These are phyloP conservation scores for Astur gentilis DNA, from an alignment of 2,113 vertebrate species.

Conservation along the genomic window DNA sequence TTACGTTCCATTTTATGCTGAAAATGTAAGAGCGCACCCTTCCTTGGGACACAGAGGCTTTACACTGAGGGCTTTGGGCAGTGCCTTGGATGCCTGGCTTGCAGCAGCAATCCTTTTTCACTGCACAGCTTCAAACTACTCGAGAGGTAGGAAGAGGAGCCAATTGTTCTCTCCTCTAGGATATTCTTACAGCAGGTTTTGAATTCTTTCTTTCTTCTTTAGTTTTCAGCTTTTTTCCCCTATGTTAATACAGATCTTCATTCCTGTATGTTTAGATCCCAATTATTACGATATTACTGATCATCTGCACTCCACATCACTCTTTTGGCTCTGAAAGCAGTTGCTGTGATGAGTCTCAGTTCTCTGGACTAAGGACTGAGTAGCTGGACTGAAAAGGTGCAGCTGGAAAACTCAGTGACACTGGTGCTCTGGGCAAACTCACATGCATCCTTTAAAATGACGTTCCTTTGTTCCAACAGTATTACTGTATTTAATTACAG, in stretches of 20 bases:
- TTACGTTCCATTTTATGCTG: not conserved
- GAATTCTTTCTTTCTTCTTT: not conserved
- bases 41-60: not conserved
- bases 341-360: not conserved
- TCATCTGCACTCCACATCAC: not conserved
- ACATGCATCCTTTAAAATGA: not conserved
- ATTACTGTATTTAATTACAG: not conserved
- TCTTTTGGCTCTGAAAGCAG: not conserved
- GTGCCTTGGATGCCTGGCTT: not conserved
- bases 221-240: not conserved
- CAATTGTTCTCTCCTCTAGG: not conserved
- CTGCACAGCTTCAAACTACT: not conserved
- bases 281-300: not conserved
- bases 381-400: not conserved
- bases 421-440: not conserved
- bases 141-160: not conserved
- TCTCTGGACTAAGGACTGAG: not conserved
- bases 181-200: not conserved
- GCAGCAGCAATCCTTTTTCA: not conserved
- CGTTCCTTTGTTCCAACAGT: not conserved
- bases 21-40: not conserved
- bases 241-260: not conserved
- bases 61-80: not conserved
- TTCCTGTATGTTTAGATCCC: not conserved
- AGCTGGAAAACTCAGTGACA: not conserved